phyloP scores from a whole-genome alignment of 92 coral and sea anemone species.

The Bergia puertoricense region DNA sequence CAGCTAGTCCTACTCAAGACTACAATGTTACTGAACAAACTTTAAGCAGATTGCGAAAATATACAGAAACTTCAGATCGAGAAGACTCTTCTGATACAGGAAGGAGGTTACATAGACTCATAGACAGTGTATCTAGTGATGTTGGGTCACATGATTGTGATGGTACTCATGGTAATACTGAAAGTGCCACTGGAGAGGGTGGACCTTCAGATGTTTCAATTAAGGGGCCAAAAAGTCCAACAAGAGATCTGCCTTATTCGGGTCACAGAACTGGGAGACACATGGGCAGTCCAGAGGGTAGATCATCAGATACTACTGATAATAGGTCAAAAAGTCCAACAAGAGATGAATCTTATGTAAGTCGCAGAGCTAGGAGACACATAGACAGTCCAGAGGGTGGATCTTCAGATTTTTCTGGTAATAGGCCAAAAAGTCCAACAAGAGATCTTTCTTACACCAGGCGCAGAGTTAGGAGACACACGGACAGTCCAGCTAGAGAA shows the following conservation, averaged over 20 bases:
- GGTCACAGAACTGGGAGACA: neutral
- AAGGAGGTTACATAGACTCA: neutral
- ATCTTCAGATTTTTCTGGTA: neutral
- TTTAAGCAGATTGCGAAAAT: slow-evolving; percentile 29
- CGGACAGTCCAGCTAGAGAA: slow-evolving; percentile 12
- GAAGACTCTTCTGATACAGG: neutral
- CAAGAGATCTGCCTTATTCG: neutral
- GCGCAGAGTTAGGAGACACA: neutral
- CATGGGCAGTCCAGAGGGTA: neutral
- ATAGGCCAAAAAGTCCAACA: slow-evolving; percentile 1
- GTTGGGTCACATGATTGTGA: neutral
- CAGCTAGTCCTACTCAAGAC: slow-evolving; percentile 10
- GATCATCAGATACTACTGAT: neutral
- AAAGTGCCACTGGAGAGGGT: neutral
- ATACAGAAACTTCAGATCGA: slow-evolving; percentile 22
- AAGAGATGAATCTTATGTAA: neutral
- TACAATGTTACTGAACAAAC: slow-evolving; percentile 26
- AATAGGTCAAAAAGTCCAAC: neutral
- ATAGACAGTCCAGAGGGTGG: neutral
- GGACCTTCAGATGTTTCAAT: neutral
- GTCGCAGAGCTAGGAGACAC: neutral
- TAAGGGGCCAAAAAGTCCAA: neutral
- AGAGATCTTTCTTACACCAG: neutral
- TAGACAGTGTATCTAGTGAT: neutral
- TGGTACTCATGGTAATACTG: neutral